Conservation (phyloP, 2,888 invertebrate genomes). For the Eudemis profundana region DNA sequence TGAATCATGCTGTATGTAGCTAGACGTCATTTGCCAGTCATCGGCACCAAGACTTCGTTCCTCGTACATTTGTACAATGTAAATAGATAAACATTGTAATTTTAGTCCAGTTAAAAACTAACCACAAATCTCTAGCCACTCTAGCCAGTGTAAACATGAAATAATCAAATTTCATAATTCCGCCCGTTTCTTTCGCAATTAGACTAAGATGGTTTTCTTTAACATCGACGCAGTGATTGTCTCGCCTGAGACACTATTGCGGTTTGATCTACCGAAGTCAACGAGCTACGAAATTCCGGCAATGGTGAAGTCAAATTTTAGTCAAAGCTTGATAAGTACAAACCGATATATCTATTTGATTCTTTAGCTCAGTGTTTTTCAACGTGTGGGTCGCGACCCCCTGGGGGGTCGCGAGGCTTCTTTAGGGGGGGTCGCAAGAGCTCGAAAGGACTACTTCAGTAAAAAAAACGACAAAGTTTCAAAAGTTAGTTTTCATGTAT, state of each 20-base stretch:
- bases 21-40: no score
- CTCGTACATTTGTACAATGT: not conserved
- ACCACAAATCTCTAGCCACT: slow-evolving; percentile 16
- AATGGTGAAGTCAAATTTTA: not conserved
- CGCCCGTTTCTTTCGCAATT: slow-evolving; percentile 36
- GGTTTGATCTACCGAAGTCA: slow-evolving; percentile 19
- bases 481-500: no score
- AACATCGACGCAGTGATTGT: slow-evolving; percentile 34
- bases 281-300: slow-evolving; percentile 12
- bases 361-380: no score
- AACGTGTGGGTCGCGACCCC: no score
- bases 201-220: slow-evolving; percentile 33
- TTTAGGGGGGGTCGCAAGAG: no score
- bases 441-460: no score
- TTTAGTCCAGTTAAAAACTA: not conserved
- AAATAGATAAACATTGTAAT: not conserved
- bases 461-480: no score
- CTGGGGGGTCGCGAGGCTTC: no score
- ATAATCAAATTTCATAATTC: slow-evolving; percentile 39
- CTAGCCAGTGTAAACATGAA: slow-evolving; percentile 29
- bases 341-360: no score
- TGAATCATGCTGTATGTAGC: no score
- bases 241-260: slow-evolving; percentile 31
- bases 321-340: no score
- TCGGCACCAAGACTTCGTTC: no score